Evolutionary conservation across 2,888 invertebrate species (phyloP).

Genomic region (Pachycephus smyrnensis): DNA sequence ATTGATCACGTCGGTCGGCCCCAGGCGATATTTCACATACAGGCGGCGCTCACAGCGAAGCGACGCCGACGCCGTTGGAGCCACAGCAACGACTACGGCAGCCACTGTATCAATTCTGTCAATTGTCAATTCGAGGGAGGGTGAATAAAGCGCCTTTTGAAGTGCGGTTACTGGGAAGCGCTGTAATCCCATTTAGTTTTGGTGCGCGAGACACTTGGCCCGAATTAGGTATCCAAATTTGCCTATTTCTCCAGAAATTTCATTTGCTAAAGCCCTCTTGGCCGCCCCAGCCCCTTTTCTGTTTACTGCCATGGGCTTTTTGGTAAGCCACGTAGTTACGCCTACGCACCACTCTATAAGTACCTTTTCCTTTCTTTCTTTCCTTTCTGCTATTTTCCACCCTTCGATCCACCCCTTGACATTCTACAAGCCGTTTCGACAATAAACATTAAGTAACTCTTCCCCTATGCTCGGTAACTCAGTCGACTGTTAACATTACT

Average conservation of each 20-base stretch:
- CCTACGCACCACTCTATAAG: slow-evolving; percentile 7
- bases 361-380: not conserved
- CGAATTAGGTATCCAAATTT: slow-evolving; percentile 51
- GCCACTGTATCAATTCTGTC: slow-evolving; percentile 59
- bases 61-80: slow-evolving; percentile 14
- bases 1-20: slow-evolving; percentile 35
- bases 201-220: slow-evolving; percentile 23
- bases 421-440: not conserved
- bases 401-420: not conserved
- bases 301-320: slow-evolving; percentile 9
- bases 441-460: not conserved
- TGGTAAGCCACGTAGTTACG: not conserved
- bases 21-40: slow-evolving; percentile 45
- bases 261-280: slow-evolving; percentile 40
- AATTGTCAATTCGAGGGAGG: slow-evolving; percentile 64
- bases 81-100: not conserved
- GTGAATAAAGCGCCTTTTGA: slow-evolving; percentile 59
- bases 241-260: slow-evolving; percentile 40
- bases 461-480: no score
- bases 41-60: slow-evolving; percentile 13
- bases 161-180: slow-evolving; percentile 47
- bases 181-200: slow-evolving; percentile 54
- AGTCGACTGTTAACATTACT: no score
- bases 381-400: not conserved
- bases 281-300: slow-evolving; percentile 25